Conservation (phyloP, 2,888 invertebrate genomes). For the Elysia crispata region DNA sequence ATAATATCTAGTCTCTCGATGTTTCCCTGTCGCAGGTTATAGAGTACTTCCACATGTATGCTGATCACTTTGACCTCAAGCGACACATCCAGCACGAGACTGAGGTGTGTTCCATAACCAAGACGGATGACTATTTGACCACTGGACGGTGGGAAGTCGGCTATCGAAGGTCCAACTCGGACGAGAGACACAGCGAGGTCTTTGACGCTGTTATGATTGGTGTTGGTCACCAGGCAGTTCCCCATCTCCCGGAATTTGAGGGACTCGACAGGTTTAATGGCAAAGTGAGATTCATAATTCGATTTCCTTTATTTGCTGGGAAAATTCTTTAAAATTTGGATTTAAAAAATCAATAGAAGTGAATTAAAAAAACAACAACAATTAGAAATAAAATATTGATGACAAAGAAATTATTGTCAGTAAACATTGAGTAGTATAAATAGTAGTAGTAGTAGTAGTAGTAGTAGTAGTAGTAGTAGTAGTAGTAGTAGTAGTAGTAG, state of each 20-base stretch:
- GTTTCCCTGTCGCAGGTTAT: slow-evolving; percentile 61
- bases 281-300: no score
- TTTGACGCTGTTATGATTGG: neutral
- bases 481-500: slow-evolving; percentile 45
- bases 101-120: slow-evolving; percentile 59
- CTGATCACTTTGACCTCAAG: slow-evolving; percentile 68
- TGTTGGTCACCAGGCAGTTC: neutral
- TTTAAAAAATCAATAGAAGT: no score
- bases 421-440: no score
- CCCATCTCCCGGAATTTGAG: no score
- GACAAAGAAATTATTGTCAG: no score
- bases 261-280: no score
- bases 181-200: neutral
- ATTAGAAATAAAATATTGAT: no score
- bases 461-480: slow-evolving; percentile 47
- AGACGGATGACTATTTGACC: slow-evolving; percentile 67
- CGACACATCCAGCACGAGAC: slow-evolving; percentile 67
- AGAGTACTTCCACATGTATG: slow-evolving; percentile 74
- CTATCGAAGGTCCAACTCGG: neutral
- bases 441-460: slow-evolving; percentile 33
- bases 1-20: no score
- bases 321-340: no score
- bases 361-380: no score
- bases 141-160: slow-evolving; percentile 73
- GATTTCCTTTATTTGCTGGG: no score